These are phyloP conservation scores for Upupa epops DNA, from an alignment of 2,113 vertebrate species.

Conservation along the genomic window DNA sequence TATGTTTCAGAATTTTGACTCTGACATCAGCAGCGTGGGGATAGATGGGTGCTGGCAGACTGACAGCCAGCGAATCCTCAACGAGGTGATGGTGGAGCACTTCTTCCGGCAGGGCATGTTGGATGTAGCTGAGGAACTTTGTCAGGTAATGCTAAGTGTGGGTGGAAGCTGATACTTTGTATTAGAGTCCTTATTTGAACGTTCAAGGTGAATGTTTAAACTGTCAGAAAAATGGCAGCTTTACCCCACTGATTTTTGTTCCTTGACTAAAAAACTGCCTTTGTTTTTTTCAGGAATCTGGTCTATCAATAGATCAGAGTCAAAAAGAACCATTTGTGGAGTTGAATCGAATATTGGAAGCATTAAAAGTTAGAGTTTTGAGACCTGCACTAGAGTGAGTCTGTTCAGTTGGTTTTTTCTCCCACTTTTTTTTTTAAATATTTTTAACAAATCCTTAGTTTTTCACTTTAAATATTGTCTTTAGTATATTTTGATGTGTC, in stretches of 20 bases:
- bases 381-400: slow-evolving; percentile 87
- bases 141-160: slow-evolving; percentile 73
- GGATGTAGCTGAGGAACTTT: slow-evolving; percentile 85
- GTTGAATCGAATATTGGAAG: slow-evolving; percentile 86
- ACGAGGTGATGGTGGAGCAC: slow-evolving; percentile 87
- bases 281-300: slow-evolving; percentile 78
- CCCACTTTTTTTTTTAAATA: neutral
- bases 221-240: neutral
- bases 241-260: neutral
- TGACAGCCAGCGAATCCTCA: slow-evolving; percentile 84
- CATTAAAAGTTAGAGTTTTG: slow-evolving; percentile 84
- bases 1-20: slow-evolving; percentile 81
- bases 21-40: slow-evolving; percentile 85
- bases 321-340: slow-evolving; percentile 88
- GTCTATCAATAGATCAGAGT: slow-evolving; percentile 84
- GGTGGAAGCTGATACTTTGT: neutral
- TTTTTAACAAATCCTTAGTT: neutral
- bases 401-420: neutral
- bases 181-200: neutral
- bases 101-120: slow-evolving; percentile 87
- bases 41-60: slow-evolving; percentile 87
- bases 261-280: neutral
- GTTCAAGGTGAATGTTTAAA: neutral
- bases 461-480: neutral
- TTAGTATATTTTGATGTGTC: neutral